phyloP scores from a whole-genome alignment of 2,888 invertebrate genomes.

The Druceiella hillmani region DNA sequence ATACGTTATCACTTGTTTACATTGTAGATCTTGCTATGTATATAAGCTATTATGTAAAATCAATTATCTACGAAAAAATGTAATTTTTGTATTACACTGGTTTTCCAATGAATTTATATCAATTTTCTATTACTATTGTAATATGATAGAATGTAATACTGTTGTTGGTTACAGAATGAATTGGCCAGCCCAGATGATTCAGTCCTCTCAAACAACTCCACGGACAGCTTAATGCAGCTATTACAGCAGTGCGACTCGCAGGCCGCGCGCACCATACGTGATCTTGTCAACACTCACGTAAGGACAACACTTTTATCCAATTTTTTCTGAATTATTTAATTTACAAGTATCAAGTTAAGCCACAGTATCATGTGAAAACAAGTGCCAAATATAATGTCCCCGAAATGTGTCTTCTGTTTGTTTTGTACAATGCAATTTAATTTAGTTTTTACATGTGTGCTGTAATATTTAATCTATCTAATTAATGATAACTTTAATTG shows the following conservation, averaged over 20 bases:
- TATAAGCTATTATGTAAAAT: too few relatives aligned
- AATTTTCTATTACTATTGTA: background rate
- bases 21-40: too few relatives aligned
- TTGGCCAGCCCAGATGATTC: constrained; percentile 47
- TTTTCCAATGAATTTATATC: background rate
- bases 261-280: constrained; percentile 58
- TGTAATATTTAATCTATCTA: too few relatives aligned
- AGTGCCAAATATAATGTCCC: too few relatives aligned
- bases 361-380: too few relatives aligned
- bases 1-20: too few relatives aligned
- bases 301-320: constrained; percentile 31
- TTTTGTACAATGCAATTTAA: too few relatives aligned
- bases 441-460: too few relatives aligned
- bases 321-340: background rate
- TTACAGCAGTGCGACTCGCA: constrained; percentile 61
- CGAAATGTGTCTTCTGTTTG: too few relatives aligned
- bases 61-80: too few relatives aligned
- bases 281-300: constrained; percentile 68
- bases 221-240: constrained; percentile 57
- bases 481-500: too few relatives aligned
- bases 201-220: constrained; percentile 52
- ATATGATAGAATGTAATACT: constrained; percentile 7
- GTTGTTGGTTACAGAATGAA: constrained; percentile 38
- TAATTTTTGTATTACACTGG: background rate
- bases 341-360: too few relatives aligned